These are phyloP conservation scores for Bucco capensis DNA, from an alignment of 2,113 vertebrate genomes.

Conservation along the genomic window DNA sequence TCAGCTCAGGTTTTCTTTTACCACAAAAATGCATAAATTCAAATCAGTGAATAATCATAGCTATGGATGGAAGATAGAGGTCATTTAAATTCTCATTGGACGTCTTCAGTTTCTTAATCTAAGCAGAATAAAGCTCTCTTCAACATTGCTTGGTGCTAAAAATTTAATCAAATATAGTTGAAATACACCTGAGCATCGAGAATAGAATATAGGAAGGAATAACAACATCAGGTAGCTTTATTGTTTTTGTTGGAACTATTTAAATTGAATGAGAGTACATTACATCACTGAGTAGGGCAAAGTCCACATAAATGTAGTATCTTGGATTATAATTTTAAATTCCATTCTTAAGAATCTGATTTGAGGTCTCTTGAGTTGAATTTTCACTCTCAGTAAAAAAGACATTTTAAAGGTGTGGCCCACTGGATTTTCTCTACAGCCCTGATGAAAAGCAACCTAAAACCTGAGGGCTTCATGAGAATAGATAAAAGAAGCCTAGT, in stretches of 20 bases:
- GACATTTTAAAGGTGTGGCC: background rate
- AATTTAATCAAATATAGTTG: background rate
- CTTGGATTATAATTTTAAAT: background rate
- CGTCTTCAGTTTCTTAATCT: background rate
- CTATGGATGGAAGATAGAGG: background rate
- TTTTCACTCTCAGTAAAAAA: background rate
- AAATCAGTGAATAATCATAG: background rate
- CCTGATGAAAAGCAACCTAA: background rate
- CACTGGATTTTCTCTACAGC: background rate
- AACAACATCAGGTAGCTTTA: background rate
- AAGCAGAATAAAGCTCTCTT: background rate
- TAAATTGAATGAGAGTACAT: background rate
- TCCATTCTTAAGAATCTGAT: background rate
- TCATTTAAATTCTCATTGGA: background rate
- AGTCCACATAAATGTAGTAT: background rate
- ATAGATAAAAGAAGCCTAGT: background rate
- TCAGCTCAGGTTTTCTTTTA: background rate
- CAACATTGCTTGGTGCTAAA: background rate
- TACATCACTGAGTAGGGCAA: background rate
- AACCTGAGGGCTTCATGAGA: background rate
- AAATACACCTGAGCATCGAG: background rate
- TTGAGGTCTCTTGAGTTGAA: background rate
- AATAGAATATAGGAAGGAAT: background rate
- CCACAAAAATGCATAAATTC: background rate
- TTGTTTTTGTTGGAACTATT: background rate